A percentile compares a stretch with the other conserved stretches of the same genome.
phyloP scores from a whole-genome alignment of 1,140 invertebrate species.

The Nasonia giraulti region DNA sequence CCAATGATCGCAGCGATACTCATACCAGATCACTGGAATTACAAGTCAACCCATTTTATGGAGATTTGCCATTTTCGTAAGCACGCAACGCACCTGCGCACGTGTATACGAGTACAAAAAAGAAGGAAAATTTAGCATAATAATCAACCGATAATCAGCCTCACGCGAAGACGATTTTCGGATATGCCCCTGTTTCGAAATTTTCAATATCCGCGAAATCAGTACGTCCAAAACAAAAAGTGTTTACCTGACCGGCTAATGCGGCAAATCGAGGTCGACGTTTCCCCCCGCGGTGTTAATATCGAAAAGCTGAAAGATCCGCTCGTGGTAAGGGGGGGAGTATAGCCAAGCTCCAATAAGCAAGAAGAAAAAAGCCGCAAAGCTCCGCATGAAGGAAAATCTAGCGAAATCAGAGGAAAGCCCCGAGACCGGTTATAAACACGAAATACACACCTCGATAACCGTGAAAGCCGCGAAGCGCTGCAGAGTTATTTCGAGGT shows the following conservation, averaged over 20 bases:
- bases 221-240: not conserved
- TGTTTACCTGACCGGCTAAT: slow-evolving; percentile 8
- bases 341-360: slow-evolving; percentile 20
- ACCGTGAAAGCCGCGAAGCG: not conserved
- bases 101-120: not conserved
- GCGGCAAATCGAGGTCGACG: not conserved
- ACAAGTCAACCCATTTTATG: not conserved
- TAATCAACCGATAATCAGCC: slow-evolving; percentile 22
- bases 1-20: not conserved
- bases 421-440: not conserved
- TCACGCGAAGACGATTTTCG: slow-evolving; percentile 4
- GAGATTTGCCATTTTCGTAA: slow-evolving; percentile 13
- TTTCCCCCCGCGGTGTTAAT: not conserved
- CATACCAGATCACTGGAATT: not conserved
- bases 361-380: slow-evolving; percentile 7
- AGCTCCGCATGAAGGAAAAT: not conserved
- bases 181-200: not conserved
- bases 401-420: slow-evolving; percentile 14
- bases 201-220: not conserved
- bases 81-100: not conserved
- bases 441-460: slow-evolving; percentile 21
- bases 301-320: not conserved
- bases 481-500: not conserved
- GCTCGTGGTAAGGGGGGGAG: not conserved
- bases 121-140: slow-evolving; percentile 13